Evolutionary conservation across 1,140 invertebrate genomes (phyloP).

Genomic region (Micrasema longulum): DNA sequence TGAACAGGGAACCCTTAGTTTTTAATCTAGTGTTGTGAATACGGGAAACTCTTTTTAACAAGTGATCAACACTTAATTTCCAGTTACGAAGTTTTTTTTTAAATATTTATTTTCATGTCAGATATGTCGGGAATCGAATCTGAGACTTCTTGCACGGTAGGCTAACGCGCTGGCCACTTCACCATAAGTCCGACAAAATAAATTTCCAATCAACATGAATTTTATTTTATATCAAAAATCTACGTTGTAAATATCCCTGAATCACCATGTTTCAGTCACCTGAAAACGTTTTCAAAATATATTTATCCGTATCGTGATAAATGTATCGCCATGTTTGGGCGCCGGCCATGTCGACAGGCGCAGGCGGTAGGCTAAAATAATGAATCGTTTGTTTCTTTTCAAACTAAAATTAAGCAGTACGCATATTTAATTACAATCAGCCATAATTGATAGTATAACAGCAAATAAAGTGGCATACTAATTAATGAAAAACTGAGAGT

Average conservation of each 20-base stretch:
- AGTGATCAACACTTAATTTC: too few species aligned
- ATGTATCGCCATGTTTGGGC: constrained; percentile 42
- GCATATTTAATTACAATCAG: constrained; percentile 22
- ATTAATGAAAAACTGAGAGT: constrained; percentile 24
- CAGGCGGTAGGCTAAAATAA: constrained; percentile 29
- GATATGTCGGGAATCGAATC: too few species aligned
- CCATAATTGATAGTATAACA: constrained; percentile 15
- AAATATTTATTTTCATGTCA: too few species aligned
- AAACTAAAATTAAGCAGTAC: constrained; percentile 45
- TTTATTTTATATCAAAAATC: too few species aligned
- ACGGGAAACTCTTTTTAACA: too few species aligned
- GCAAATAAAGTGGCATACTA: constrained; percentile 28
- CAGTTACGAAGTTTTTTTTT: too few species aligned
- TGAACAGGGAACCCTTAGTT: too few species aligned
- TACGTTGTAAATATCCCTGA: constrained; percentile 11
- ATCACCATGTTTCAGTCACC: constrained; percentile 5
- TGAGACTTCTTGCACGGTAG: too few species aligned
- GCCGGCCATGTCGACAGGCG: constrained; percentile 38
- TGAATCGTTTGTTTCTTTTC: constrained; percentile 44
- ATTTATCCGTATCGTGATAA: constrained; percentile 43
- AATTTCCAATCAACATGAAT: too few species aligned
- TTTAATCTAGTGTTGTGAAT: too few species aligned
- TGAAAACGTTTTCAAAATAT: constrained; percentile 33
- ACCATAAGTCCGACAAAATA: too few species aligned
- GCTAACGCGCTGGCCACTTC: too few species aligned